Conservation (phyloP, 2,113 vertebrate genomes). For the Ictalurus punctatus region DNA sequence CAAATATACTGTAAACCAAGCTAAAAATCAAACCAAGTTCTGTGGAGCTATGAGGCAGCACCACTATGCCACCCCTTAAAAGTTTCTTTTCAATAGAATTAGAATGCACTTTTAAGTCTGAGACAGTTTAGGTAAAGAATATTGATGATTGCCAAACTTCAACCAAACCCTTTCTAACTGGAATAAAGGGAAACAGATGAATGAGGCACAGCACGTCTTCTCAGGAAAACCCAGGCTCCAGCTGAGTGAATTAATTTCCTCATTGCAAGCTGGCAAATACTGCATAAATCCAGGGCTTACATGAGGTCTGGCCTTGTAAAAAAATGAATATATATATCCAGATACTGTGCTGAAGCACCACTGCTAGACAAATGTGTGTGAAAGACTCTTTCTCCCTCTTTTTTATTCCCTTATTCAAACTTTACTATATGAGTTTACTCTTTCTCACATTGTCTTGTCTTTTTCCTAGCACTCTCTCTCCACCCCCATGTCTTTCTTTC, state of each 20-base stretch:
- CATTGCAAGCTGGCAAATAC: constrained; percentile 1
- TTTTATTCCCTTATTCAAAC: constrained; percentile 16
- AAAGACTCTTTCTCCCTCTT: constrained; percentile 20
- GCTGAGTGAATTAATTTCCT: constrained; percentile 32
- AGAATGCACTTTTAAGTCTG: neutral
- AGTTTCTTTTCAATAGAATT: neutral
- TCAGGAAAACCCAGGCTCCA: neutral
- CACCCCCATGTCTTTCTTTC: neutral
- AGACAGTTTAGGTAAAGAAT: neutral
- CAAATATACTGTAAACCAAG: neutral
- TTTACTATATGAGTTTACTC: constrained; percentile 22
- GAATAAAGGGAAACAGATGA: neutral
- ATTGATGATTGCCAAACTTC: neutral
- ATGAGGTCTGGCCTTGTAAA: neutral
- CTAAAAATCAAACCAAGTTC: neutral
- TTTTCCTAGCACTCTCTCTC: neutral
- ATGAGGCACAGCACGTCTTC: neutral
- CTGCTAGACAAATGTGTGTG: constrained; percentile 34
- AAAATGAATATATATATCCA: constrained; percentile 10
- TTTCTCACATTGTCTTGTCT: constrained; percentile 25
- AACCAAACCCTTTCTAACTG: neutral
- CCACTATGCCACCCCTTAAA: neutral
- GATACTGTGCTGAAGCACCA: neutral
- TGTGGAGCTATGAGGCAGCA: neutral
- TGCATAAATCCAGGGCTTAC: constrained; percentile 4